phyloP scores from a whole-genome alignment of 37 sponge, comb jelly and placozoan species.

The Ephydatia muelleri region DNA sequence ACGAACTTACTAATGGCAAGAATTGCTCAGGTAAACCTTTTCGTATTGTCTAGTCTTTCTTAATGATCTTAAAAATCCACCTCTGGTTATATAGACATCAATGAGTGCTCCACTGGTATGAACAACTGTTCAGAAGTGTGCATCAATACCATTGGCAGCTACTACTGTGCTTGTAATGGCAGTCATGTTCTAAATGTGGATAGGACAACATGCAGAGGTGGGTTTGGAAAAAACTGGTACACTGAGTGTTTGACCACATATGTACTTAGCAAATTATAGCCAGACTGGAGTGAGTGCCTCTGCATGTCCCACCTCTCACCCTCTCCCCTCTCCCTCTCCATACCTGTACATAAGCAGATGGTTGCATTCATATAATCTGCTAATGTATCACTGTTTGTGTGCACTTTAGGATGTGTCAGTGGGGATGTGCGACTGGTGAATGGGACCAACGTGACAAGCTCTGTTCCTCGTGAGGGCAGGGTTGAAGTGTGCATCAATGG shows the following conservation, averaged over 20 bases:
- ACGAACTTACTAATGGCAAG: not conserved
- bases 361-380: not conserved
- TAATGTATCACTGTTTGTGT: not conserved
- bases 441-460: conserved; percentile 1
- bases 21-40: not conserved
- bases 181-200: not conserved
- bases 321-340: too few species aligned
- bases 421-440: conserved; percentile 20
- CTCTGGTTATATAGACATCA: conserved; percentile 1
- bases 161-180: not conserved
- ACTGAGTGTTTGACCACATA: too few species aligned
- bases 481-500: conserved; percentile 20
- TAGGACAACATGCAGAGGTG: conserved; percentile 23
- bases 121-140: conserved; percentile 8
- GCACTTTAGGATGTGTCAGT: conserved; percentile 8
- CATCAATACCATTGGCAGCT: not conserved
- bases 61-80: not conserved
- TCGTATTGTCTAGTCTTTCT: too few species aligned
- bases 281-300: too few species aligned
- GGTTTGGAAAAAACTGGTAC: not conserved
- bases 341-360: too few species aligned
- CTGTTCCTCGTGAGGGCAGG: not conserved
- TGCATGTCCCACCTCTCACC: too few species aligned
- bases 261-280: too few species aligned
- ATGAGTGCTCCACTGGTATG: conserved; percentile 23